These are phyloP conservation scores for Hydropotes inermis DNA, from an alignment of 2,113 vertebrate genomes.

Conservation along the genomic window DNA sequence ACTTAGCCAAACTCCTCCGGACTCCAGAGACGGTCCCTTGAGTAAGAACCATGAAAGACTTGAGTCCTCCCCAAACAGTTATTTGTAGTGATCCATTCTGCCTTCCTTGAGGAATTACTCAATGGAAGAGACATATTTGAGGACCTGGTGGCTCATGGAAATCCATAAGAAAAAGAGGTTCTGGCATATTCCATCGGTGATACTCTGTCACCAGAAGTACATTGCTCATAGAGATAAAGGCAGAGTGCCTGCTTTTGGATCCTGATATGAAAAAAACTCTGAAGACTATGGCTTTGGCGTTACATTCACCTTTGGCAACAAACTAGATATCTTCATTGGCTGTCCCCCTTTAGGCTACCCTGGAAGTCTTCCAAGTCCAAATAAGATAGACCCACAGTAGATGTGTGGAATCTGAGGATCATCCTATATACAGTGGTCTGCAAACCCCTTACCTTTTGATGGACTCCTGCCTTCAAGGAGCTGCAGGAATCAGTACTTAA, in stretches of 20 bases:
- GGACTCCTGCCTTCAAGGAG: constrained; percentile 81
- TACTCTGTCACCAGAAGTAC: constrained; percentile 90
- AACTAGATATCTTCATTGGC: constrained; percentile 88
- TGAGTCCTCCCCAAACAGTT: constrained; percentile 90
- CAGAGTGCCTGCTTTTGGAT: constrained; percentile 46
- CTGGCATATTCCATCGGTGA: constrained; percentile 88
- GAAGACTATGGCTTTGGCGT: constrained; percentile 91
- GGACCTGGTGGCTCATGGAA: constrained; percentile 89
- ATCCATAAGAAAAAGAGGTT: constrained; percentile 92
- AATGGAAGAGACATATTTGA: not conserved
- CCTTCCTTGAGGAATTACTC: not conserved
- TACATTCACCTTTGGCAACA: constrained; percentile 87
- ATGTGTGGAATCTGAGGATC: constrained; percentile 89
- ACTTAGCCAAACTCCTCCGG: not conserved
- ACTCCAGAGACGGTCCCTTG: constrained; percentile 81
- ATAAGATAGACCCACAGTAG: constrained; percentile 85
- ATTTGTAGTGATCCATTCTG: not conserved
- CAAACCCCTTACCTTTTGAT: constrained; percentile 88
- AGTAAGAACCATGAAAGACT: constrained; percentile 92
- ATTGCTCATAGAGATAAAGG: constrained; percentile 90
- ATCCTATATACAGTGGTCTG: constrained; percentile 88
- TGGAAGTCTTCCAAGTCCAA: constrained; percentile 89
- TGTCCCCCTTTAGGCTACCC: constrained; percentile 86
- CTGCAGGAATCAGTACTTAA: constrained; percentile 86
- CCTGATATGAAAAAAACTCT: not conserved